Evolutionary conservation across 1,140 invertebrate genomes (phyloP), one percentile per base, ranked within the genome.

Genomic region (Teleogryllus occipitalis): DNA sequence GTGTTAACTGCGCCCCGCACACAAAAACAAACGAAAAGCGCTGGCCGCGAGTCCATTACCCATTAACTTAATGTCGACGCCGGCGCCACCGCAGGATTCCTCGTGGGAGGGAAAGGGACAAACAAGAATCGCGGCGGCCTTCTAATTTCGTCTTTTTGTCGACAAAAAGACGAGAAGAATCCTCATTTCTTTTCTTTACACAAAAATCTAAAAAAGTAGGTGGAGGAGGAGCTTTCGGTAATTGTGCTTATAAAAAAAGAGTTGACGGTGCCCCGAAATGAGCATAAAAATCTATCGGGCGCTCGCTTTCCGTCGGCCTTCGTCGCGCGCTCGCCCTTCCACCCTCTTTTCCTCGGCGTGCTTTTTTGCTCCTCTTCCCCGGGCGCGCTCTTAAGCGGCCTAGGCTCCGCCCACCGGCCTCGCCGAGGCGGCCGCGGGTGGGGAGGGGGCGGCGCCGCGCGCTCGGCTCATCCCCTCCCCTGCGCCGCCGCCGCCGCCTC

Each of bases 191-290:
- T 65, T 65, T 65, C 54, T 65, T 65, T 65, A 65, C 54, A 65
- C 54, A 65, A 65, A 65, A 65, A 65, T 65, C 54, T 65, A 14
- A 65, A 65, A 65, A 65, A 39, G 27, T 39, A 39, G 54, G 54
- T 14, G 54, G 18, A 65, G 54, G 54, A 65, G 54, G 54, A 18
- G 54, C 54, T 65, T 65, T 65, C 54, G 54, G 54, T 65, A 65
- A 65, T 65, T 65, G 54, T 65, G 54, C 54, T 65, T 65, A 65
- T 65, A 65, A 65, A 65, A 65, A 65, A 65, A 65, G 54, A 65
- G 54, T 65, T 65, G 54, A 65, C 54, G 54, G 54, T 18, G 54
- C 54, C 54, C 54, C 18, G 54, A 65, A 65, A 65, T 65, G 54
- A 65, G 54, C 54, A 65, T 65, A 65, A 65, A 65, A 65, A 65